Conservation (phyloP, 2,113 vertebrate genomes). For the Anguilla rostrata region DNA sequence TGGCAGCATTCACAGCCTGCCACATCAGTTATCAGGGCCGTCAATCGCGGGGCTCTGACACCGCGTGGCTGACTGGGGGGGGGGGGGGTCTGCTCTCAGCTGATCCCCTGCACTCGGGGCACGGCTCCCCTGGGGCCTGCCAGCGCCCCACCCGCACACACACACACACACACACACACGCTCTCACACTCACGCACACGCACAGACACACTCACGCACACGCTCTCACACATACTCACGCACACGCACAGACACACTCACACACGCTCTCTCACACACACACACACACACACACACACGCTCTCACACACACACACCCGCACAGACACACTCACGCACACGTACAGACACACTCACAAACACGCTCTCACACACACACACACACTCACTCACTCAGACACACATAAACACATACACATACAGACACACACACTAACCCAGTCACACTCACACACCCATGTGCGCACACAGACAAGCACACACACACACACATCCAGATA, state of each 20-base stretch:
- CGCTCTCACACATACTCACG: too few species aligned
- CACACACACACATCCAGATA: background rate
- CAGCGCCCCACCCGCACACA: background rate
- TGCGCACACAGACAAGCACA: background rate
- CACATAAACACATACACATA: too few species aligned
- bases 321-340: too few species aligned
- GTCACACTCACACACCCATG: background rate
- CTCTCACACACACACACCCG: too few species aligned
- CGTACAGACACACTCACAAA: background rate
- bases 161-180: conserved; percentile 26
- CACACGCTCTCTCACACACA: too few species aligned
- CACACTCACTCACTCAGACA: background rate
- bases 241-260: too few species aligned
- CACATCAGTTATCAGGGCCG: conserved; percentile 48
- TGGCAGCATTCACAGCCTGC: conserved; percentile 46
- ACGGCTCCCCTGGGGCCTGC: background rate
- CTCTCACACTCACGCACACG: background rate
- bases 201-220: background rate
- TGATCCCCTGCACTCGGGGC: conserved; percentile 1
- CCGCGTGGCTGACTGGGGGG: conserved; percentile 32
- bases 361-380: background rate
- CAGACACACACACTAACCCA: background rate
- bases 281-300: too few species aligned
- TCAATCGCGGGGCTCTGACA: conserved; percentile 45
- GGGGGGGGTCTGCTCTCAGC: conserved; percentile 28